Base-by-base conservation (phyloP, 2,888 invertebrate genomes). In the Synanthedon formicaeformis region DNA sequence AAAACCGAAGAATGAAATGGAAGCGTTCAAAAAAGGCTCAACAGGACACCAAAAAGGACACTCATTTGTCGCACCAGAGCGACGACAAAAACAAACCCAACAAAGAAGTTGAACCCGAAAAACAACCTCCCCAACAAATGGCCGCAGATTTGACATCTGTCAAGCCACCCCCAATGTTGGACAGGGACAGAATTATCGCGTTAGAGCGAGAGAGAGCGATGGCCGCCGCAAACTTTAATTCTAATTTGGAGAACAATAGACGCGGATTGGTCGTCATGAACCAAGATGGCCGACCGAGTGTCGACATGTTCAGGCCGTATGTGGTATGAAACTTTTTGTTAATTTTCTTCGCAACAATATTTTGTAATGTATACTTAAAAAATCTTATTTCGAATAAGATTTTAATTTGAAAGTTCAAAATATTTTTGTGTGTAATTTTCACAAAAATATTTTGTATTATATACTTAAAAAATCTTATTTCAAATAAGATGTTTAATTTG, bases 1-100 rank as follows among this genome's bases (percentile, higher is more conserved):
- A 99, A 90, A 98, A 98, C 79, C 91, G 98, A 51, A 91, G 98
- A 65, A 98, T 98, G 98, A 98, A 98, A 77, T 98, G 98, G 97
- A 99, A 99, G 78, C 89, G 99, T 11, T 97, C 97, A 60, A 98
- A 98, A 90, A 98, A 98, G 71, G 96, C 96, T 0, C 96, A 96
- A 74, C 95, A 95, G 62, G 96, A 96, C 80, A 92, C 95, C 34
- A 94, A 94, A 81, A 90, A 90, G 53, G 86, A 88, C 55, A 61
- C 71, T 10, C 73, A 73, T 53, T 54, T 57, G 27, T 53, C 70
- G 8, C 76, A 78, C 53, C 71, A 73, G 55, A 61, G 60, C 52
- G 85, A 86, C 52, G 83, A 85, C 18, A 84, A 86, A 64, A 76
- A 63, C 51, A 73, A 81, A 67, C 62, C 75, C 8, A 75, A 76